These are phyloP conservation scores for Diarsia mendica DNA, from an alignment of 2,888 invertebrate genomes.

Conservation along the genomic window DNA sequence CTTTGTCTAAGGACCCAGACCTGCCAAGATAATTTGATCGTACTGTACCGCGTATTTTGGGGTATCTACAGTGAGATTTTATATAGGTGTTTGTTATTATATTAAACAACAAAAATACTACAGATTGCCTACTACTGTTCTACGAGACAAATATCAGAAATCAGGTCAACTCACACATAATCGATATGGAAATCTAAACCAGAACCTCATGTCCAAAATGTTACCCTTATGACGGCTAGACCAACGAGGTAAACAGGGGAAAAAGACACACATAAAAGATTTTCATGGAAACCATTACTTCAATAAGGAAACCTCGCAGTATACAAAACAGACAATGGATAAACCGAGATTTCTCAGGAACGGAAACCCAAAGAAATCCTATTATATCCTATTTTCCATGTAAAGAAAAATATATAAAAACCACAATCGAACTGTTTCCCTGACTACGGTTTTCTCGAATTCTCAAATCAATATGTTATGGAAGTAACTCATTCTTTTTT, in stretches of 20 bases:
- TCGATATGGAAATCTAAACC: background rate
- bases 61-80: background rate
- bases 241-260: background rate
- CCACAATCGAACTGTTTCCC: conserved; percentile 1
- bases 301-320: background rate
- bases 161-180: background rate
- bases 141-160: background rate
- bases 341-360: background rate
- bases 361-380: conserved; percentile 7
- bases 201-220: background rate
- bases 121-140: background rate
- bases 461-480: conserved; percentile 25
- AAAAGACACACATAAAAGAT: background rate
- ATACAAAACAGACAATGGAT: conserved; percentile 7
- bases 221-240: no score
- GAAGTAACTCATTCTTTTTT: conserved; percentile 7
- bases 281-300: background rate
- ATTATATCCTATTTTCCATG: background rate
- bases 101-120: background rate
- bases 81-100: background rate
- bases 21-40: no score
- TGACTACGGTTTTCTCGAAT: conserved; percentile 28
- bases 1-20: no score
- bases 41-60: conserved; percentile 5
- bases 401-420: conserved; percentile 10